Conservation (phyloP, 1,140 invertebrate species). For the Ostrea denselamellosa region DNA sequence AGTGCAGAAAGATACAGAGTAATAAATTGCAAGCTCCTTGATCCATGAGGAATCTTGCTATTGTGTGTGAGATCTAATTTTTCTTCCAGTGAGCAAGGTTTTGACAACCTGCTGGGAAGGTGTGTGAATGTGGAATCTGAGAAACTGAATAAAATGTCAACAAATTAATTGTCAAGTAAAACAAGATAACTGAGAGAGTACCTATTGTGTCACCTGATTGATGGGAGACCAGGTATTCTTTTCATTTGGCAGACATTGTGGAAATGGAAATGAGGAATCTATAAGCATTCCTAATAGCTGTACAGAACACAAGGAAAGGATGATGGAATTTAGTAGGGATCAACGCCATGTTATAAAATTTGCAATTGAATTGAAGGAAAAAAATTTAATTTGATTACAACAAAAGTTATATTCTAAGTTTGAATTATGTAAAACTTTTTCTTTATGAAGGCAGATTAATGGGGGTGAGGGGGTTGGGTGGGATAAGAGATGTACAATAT, state of each 20-base stretch:
- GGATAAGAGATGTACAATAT: neutral
- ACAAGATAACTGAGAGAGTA: neutral
- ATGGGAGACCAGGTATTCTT: neutral
- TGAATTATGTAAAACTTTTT: neutral
- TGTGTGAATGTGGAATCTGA: neutral
- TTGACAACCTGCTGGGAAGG: slow-evolving; percentile 12
- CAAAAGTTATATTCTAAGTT: neutral
- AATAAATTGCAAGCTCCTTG: slow-evolving; percentile 36
- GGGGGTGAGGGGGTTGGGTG: too few species aligned
- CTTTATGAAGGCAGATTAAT: neutral
- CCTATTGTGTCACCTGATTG: slow-evolving; percentile 29
- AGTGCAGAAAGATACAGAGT: slow-evolving; percentile 18
- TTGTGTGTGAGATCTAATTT: slow-evolving; percentile 19
- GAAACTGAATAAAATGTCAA: slow-evolving; percentile 36
- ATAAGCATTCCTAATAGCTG: slow-evolving; percentile 15
- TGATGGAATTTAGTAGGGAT: slow-evolving; percentile 4
- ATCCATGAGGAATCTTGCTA: slow-evolving; percentile 39
- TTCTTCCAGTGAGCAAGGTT: neutral
- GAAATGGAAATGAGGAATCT: slow-evolving; percentile 22
- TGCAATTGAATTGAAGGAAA: neutral
- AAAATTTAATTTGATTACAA: neutral
- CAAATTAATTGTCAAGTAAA: slow-evolving; percentile 40
- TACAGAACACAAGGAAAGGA: neutral
- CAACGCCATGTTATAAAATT: neutral
- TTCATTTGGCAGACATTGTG: slow-evolving; percentile 12